These are phyloP conservation scores for Biston betularia DNA, from an alignment of 2,888 invertebrate species.

Conservation along the genomic window DNA sequence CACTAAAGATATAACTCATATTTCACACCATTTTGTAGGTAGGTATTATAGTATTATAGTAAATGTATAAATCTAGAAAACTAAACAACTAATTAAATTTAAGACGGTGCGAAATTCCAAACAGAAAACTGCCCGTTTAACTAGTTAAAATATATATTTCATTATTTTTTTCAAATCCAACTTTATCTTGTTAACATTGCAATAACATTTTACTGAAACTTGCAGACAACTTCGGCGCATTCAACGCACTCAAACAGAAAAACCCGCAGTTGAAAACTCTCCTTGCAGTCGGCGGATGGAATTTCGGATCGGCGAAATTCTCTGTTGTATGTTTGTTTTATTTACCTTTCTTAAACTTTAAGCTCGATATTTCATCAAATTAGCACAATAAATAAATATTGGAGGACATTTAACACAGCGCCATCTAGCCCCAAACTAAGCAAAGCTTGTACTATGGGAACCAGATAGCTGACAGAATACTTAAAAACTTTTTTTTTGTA, in stretches of 20 bases:
- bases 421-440: too few relatives aligned
- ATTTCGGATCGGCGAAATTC: constrained; percentile 87
- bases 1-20: too few relatives aligned
- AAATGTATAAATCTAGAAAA: not conserved
- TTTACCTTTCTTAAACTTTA: constrained; percentile 1
- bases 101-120: not conserved
- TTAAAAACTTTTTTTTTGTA: too few relatives aligned
- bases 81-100: too few relatives aligned
- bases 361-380: too few relatives aligned
- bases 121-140: not conserved
- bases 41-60: too few relatives aligned
- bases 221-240: constrained; percentile 81
- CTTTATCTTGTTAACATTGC: constrained; percentile 18
- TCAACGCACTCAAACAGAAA: constrained; percentile 81
- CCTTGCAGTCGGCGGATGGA: constrained; percentile 90
- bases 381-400: too few relatives aligned
- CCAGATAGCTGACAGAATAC: too few relatives aligned
- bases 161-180: constrained; percentile 7
- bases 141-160: constrained; percentile 2
- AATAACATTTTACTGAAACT: constrained; percentile 33
- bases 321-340: constrained; percentile 74
- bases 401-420: too few relatives aligned
- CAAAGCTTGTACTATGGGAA: too few relatives aligned
- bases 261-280: constrained; percentile 85
- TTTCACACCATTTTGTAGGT: too few relatives aligned